These are phyloP conservation scores for Drosophila kurseongensis DNA, from an alignment of 1,140 invertebrate species.

Conservation along the genomic window DNA sequence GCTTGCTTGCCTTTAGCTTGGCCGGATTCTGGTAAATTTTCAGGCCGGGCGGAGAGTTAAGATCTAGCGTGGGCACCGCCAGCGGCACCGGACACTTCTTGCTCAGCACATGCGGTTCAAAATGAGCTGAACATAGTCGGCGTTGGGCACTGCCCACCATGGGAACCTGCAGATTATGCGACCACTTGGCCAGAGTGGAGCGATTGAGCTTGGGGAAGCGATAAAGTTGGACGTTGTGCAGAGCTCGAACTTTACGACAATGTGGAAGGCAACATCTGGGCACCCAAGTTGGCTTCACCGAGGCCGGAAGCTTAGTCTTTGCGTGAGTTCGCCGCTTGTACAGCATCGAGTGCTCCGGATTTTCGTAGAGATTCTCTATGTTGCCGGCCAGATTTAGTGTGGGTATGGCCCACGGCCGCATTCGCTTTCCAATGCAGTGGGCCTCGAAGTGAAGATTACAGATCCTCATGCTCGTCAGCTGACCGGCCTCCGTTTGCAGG, in stretches of 20 bases:
- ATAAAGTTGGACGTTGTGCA: constrained; percentile 75
- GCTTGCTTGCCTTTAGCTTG: constrained; percentile 68
- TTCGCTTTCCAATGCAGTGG: constrained; percentile 77
- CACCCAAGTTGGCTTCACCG: constrained; percentile 70
- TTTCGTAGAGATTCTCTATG: constrained; percentile 76
- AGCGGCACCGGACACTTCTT: constrained; percentile 78
- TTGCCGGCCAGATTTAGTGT: constrained; percentile 71
- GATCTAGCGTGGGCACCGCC: constrained; percentile 75
- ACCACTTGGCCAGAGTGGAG: constrained; percentile 74
- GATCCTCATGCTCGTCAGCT: constrained; percentile 58
- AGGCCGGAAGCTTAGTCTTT: constrained; percentile 23
- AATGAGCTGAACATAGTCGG: constrained; percentile 73
- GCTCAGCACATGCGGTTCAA: constrained; percentile 74
- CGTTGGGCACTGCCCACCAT: constrained; percentile 70
- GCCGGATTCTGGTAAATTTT: constrained; percentile 81
- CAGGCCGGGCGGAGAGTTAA: constrained; percentile 69
- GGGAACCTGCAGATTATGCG: constrained; percentile 76
- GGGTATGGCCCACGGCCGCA: constrained; percentile 78
- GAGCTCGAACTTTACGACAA: constrained; percentile 71
- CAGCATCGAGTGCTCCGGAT: constrained; percentile 69
- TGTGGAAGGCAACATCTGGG: constrained; percentile 76
- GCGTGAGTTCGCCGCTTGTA: constrained; percentile 63
- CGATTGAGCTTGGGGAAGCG: constrained; percentile 79
- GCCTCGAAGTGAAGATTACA: constrained; percentile 80
- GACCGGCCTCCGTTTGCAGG: constrained; percentile 56